Base-by-base conservation (phyloP, 2,797 vertebrate genomes). In the Luscinia megarhynchos region DNA sequence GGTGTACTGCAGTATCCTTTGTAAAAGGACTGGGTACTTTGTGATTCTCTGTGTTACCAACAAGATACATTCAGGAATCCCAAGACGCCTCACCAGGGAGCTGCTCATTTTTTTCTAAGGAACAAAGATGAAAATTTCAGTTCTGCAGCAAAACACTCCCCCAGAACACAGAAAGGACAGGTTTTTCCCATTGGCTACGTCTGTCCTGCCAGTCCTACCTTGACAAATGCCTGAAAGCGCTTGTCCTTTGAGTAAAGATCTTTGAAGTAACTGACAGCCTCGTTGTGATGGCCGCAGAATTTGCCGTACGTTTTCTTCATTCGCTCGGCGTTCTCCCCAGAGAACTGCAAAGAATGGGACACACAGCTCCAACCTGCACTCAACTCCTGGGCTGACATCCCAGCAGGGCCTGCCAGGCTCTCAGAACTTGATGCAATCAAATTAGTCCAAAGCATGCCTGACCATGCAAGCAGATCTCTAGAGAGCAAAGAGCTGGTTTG, bases 21-120 rank as follows among this genome's bases (percentile, higher is more conserved):
- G 99, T 80, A 99, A 97, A 87, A 99, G 95, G 75, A 99, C 99
- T 0, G 99, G 99, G 95, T 99, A 99, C 96, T 99, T 99, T 46
- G 99, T 99, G 97, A 99, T 99, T 93, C 99, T 98, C 97, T 99
- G 99, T 18, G 99, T 99, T 73, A 99, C 99, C 74, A 99, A 97
- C 94, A 99, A 96, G 90, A 99, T 99, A 97, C 99, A 99, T 94
- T 99, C 99, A 23, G 99, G 99, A 96, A 99, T 98, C 41, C 99
- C 98, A 43, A 99, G 98, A n/a, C 99, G 98, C 55, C 99, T 98
- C 79, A 99, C 99, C 17, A 99, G 95, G 9, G 99, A 98, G 93
- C 99, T 99, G 94, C 98, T 99, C 99, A 99, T 99, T 97, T 99
- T 99, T 98, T 98, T 99, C 99, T 99, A 96, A 68, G 97, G 96